These are phyloP conservation scores for Diadegma fenestrale DNA, from an alignment of 2,888 invertebrate species.

Conservation along the genomic window DNA sequence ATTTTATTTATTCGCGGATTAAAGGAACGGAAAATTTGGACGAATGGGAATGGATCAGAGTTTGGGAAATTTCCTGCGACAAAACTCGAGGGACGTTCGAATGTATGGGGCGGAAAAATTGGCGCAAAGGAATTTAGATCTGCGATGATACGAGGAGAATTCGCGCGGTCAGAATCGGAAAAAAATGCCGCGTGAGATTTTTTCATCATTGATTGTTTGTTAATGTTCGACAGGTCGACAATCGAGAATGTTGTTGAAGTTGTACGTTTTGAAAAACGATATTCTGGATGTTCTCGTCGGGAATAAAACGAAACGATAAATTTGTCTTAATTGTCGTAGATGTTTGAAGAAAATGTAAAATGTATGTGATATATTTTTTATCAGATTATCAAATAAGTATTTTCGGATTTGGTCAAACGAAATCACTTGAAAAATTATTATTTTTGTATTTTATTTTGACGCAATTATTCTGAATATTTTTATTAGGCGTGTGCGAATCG, in stretches of 20 bases:
- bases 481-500: too few relatives aligned
- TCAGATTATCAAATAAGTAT: constrained; percentile 21
- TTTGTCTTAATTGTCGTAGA: constrained; percentile 1
- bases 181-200: constrained; percentile 29
- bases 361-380: constrained; percentile 23
- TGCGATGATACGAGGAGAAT: constrained; percentile 52
- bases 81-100: constrained; percentile 37
- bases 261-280: neutral
- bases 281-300: neutral
- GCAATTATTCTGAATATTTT: neutral
- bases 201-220: constrained; percentile 25
- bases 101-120: constrained; percentile 41
- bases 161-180: constrained; percentile 29
- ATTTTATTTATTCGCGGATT: neutral
- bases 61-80: neutral
- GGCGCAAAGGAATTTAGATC: constrained; percentile 44
- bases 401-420: constrained; percentile 19
- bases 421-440: neutral
- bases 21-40: neutral
- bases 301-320: constrained; percentile 1
- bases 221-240: constrained; percentile 2
- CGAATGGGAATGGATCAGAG: neutral
- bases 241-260: neutral
- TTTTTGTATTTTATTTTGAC: constrained; percentile 3
- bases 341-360: constrained; percentile 3